Conservation (phyloP, 2,113 vertebrate genomes). For the Copsychus sechellarum region DNA sequence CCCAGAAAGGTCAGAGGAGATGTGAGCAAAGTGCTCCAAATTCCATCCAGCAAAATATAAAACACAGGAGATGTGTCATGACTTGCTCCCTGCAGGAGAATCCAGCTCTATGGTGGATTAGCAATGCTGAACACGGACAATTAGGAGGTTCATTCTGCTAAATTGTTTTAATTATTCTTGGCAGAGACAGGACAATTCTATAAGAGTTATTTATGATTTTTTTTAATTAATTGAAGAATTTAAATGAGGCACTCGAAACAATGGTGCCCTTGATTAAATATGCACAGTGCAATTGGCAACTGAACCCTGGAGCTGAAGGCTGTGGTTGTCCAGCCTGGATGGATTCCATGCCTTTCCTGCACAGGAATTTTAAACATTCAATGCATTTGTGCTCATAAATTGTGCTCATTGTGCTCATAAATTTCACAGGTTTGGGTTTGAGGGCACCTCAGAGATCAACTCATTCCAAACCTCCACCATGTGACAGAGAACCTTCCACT, state of each 20-base stretch:
- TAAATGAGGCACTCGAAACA: not conserved
- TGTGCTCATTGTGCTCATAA: not conserved
- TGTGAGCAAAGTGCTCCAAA: not conserved
- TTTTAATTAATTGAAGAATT: conserved; percentile 38
- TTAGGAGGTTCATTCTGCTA: not conserved
- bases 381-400: not conserved
- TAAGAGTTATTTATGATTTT: not conserved
- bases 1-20: not conserved
- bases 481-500: not conserved
- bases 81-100: not conserved
- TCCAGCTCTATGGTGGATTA: not conserved
- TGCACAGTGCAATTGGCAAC: not conserved
- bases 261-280: not conserved
- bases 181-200: not conserved
- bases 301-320: not conserved
- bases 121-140: not conserved
- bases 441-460: not conserved
- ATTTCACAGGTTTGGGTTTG: not conserved
- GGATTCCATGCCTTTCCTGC: not conserved
- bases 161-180: conserved; percentile 31
- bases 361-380: not conserved
- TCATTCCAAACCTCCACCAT: not conserved
- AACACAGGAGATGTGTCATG: not conserved
- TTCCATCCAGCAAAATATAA: not conserved
- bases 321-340: not conserved